phyloP scores from a whole-genome alignment of 2,797 vertebrate genomes.

The Perdix hodgsoniae region DNA sequence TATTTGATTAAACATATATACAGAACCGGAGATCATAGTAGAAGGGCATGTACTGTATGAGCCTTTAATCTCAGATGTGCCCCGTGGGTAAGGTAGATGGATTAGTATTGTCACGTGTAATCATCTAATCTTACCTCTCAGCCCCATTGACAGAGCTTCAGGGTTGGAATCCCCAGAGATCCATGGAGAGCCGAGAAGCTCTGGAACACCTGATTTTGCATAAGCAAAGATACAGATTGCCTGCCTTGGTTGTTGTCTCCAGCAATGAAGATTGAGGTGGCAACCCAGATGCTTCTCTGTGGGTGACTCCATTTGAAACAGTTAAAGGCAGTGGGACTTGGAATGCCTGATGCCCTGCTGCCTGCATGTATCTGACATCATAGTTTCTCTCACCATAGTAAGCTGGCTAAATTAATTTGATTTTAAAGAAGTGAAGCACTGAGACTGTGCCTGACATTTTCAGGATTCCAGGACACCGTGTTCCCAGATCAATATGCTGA shows the following conservation, averaged over 20 bases:
- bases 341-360: not conserved
- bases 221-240: not conserved
- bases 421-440: constrained; percentile 75
- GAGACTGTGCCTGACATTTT: constrained; percentile 80
- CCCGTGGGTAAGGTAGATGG: not conserved
- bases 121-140: not conserved
- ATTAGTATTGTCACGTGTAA: not conserved
- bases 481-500: constrained; percentile 79
- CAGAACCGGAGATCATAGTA: not conserved
- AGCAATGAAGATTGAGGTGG: not conserved
- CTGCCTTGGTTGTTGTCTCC: not conserved
- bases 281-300: not conserved
- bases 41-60: not conserved
- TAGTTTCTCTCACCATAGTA: constrained; percentile 61
- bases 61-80: constrained; percentile 12
- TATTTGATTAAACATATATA: not conserved
- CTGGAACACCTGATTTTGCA: not conserved
- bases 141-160: not conserved
- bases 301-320: not conserved
- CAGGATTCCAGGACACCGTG: constrained; percentile 75
- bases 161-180: not conserved
- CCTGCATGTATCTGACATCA: constrained; percentile 49
- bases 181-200: not conserved
- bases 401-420: constrained; percentile 77
- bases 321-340: constrained; percentile 31